Evolutionary conservation across 2,113 vertebrate genomes (phyloP).

Genomic region (Pachypanchax playfairii): DNA sequence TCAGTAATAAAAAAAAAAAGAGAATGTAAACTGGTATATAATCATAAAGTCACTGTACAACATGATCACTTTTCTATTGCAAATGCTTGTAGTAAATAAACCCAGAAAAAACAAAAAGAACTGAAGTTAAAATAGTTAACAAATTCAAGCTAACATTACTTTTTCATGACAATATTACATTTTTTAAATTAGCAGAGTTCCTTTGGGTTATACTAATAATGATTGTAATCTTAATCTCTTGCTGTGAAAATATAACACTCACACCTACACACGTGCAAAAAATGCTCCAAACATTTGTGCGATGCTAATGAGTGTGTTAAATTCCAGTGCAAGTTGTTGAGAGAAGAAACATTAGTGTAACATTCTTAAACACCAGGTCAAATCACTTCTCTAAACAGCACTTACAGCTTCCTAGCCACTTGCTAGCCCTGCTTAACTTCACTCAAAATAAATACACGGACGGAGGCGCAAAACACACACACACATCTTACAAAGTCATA

Average conservation of each 20-base stretch:
- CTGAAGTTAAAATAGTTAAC: background rate
- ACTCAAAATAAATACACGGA: conserved; percentile 24
- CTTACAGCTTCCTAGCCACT: conserved; percentile 24
- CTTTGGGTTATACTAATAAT: conserved; percentile 1
- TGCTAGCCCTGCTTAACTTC: conserved; percentile 16
- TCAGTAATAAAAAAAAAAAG: background rate
- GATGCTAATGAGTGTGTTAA: conserved; percentile 56
- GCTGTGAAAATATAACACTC: conserved; percentile 15
- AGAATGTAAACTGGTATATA: background rate
- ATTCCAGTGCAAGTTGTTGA: conserved; percentile 45
- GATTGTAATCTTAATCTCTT: background rate
- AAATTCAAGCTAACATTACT: no score
- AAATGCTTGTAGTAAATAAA: background rate
- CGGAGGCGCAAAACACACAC: conserved; percentile 16
- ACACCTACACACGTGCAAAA: conserved; percentile 2
- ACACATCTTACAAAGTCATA: conserved; percentile 49
- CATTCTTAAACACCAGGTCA: conserved; percentile 44
- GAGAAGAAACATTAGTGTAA: conserved; percentile 44
- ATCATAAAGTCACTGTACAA: background rate
- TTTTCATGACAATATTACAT: no score
- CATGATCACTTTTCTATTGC: background rate
- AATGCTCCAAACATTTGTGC: conserved; percentile 38
- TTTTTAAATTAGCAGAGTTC: background rate
- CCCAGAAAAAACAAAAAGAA: background rate
- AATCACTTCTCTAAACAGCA: conserved; percentile 39